These are phyloP conservation scores for Cydia fagiglandana DNA, from an alignment of 1,140 invertebrate genomes.

Conservation along the genomic window DNA sequence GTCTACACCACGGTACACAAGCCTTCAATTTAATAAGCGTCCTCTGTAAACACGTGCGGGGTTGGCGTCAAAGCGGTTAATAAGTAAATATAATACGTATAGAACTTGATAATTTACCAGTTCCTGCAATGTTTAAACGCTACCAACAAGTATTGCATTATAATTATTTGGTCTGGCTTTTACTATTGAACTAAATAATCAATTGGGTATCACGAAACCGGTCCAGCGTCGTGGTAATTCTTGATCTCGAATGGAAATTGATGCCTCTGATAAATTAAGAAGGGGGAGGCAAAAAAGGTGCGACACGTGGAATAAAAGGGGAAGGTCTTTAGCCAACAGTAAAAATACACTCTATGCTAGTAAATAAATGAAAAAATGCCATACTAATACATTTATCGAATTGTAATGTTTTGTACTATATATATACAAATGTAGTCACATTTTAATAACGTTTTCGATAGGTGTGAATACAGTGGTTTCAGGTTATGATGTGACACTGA, in stretches of 20 bases:
- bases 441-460: no score
- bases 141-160: no score
- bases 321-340: no score
- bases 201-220: no score
- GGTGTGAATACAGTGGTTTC: no score
- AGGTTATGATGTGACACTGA: no score
- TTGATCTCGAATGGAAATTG: neutral
- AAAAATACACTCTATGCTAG: no score
- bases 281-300: neutral
- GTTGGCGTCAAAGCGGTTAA: conserved; percentile 11
- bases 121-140: neutral
- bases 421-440: no score
- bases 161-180: no score
- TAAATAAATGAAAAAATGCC: no score
- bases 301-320: neutral
- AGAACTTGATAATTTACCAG: neutral
- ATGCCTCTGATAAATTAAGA: neutral
- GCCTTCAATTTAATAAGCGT: conserved; percentile 26
- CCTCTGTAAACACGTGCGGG: conserved; percentile 20
- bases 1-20: conserved; percentile 1
- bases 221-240: neutral
- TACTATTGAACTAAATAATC: neutral
- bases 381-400: no score
- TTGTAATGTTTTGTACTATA: no score
- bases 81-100: conserved; percentile 6